A percentile compares a stretch with the other conserved stretches of the same genome.
Conservation (phyloP, 2,113 vertebrate species). For the Colossoma macropomum region DNA sequence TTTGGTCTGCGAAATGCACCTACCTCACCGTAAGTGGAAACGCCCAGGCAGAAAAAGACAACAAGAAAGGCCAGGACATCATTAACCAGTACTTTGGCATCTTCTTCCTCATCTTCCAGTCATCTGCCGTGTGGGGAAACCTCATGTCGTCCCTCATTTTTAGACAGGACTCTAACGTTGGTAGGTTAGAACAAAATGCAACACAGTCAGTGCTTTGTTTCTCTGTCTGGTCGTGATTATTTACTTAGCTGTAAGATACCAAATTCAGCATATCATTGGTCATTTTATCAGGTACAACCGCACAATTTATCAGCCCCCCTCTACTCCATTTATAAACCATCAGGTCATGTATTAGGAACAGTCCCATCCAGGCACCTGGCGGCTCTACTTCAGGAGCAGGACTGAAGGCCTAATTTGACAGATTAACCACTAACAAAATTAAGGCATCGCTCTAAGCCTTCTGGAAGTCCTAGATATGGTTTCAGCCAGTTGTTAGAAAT, state of each 20-base stretch:
- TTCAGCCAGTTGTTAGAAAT: no score
- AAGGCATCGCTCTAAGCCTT: no score
- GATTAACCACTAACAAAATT: no score
- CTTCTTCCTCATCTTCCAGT: slow-evolving; percentile 96
- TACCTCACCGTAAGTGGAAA: slow-evolving; percentile 89
- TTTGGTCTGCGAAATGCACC: slow-evolving; percentile 94
- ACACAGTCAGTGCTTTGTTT: not conserved
- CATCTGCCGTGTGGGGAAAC: slow-evolving; percentile 92
- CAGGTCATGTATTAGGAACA: no score
- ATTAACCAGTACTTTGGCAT: slow-evolving; percentile 93
- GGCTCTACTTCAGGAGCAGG: no score
- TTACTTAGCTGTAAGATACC: not conserved
- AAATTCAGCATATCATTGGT: not conserved
- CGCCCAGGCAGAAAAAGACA: slow-evolving; percentile 67
- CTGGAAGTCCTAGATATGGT: no score
- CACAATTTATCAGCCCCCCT: no score
- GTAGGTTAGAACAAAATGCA: slow-evolving; percentile 67
- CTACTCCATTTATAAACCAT: no score
- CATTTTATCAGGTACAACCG: not conserved
- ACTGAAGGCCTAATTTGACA: no score
- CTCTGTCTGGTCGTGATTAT: not conserved
- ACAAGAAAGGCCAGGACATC: slow-evolving; percentile 78
- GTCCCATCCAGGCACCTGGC: no score
- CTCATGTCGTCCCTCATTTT: slow-evolving; percentile 94
- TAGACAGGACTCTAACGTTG: slow-evolving; percentile 75